phyloP scores from a whole-genome alignment of 2,797 vertebrate genomes.

The Spondyliosoma cantharus region DNA sequence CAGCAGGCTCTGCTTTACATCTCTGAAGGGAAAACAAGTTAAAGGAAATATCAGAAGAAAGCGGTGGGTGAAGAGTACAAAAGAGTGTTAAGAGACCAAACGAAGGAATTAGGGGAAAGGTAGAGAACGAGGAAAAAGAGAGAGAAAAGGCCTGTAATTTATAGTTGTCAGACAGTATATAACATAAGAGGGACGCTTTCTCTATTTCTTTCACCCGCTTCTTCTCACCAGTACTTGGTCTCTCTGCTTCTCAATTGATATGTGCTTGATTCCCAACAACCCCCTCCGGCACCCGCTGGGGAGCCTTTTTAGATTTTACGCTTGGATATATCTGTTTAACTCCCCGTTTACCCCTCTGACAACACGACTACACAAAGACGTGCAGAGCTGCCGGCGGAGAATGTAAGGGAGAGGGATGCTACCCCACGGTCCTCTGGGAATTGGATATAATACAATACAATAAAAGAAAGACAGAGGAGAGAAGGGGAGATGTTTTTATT shows the following conservation, averaged over 20 bases:
- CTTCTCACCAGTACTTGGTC: conserved; percentile 45
- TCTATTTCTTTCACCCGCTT: conserved; percentile 32
- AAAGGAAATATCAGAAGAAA: conserved; percentile 16
- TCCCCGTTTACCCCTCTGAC: conserved; percentile 98
- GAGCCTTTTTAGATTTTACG: conserved; percentile 99
- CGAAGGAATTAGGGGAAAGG: not conserved
- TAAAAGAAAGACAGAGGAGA: conserved; percentile 68
- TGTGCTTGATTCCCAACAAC: conserved; percentile 98
- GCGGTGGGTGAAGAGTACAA: not conserved
- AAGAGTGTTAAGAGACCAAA: conserved; percentile 2
- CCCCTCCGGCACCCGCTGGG: conserved; percentile 92
- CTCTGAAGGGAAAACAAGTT: not conserved
- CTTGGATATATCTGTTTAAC: conserved; percentile 99
- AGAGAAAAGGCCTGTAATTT: conserved; percentile 45
- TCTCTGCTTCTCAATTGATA: conserved; percentile 90
- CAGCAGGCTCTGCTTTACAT: conserved; percentile 23
- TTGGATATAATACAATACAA: conserved; percentile 76
- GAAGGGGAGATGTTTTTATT: conserved; percentile 67
- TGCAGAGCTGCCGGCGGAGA: conserved; percentile 49
- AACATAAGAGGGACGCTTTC: conserved; percentile 6
- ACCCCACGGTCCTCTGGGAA: conserved; percentile 67
- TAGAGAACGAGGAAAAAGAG: not conserved
- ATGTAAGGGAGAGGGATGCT: conserved; percentile 49
- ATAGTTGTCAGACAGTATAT: conserved; percentile 38
- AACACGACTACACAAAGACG: conserved; percentile 63